phyloP scores from a whole-genome alignment of 2,113 vertebrate species.

The Aix galericulata region DNA sequence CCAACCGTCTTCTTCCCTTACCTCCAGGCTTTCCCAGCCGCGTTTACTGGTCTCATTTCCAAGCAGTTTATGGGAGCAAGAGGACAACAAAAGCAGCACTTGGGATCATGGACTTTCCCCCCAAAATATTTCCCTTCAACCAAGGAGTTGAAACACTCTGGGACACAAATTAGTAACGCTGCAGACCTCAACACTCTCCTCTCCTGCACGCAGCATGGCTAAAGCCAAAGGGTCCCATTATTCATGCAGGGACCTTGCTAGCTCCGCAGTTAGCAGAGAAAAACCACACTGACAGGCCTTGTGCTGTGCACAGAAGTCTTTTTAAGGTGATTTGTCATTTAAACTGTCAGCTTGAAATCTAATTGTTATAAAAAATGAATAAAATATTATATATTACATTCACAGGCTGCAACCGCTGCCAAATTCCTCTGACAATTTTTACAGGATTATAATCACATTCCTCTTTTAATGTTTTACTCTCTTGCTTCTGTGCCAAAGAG shows the following conservation, averaged over 20 bases:
- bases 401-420: constrained; percentile 21
- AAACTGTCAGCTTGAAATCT: constrained; percentile 34
- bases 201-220: background rate
- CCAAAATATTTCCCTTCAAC: background rate
- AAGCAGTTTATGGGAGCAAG: background rate
- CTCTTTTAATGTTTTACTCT: background rate
- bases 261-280: background rate
- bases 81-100: background rate
- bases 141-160: background rate
- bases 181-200: background rate
- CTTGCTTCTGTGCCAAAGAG: constrained; percentile 6
- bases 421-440: constrained; percentile 48
- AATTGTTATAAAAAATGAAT: background rate
- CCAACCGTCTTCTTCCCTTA: background rate
- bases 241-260: background rate
- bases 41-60: background rate
- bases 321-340: constrained; percentile 30
- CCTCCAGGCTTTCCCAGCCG: background rate
- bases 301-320: background rate
- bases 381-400: constrained; percentile 32
- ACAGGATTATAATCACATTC: constrained; percentile 40
- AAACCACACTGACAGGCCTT: background rate
- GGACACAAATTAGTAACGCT: background rate
- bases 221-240: background rate
- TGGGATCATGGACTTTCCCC: background rate